Evolutionary conservation across 30 jellyfish, hydroid and myxozoan species (phyloP).

Genomic region (Phacellophora camtschatica): DNA sequence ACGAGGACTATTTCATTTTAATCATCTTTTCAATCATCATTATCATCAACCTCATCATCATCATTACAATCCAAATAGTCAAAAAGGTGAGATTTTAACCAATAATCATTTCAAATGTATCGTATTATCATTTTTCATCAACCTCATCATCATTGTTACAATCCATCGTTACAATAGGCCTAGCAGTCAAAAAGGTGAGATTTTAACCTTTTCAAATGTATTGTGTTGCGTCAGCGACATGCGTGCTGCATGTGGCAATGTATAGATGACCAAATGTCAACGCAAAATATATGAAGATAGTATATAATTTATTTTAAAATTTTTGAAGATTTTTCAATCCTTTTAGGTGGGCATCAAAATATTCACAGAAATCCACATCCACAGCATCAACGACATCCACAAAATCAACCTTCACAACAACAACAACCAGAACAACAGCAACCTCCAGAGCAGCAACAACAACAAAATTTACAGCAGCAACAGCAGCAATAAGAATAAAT

Average conservation of each 20-base stretch:
- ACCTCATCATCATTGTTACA: too few relatives aligned
- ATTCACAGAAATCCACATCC: neutral
- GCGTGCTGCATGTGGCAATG: too few relatives aligned
- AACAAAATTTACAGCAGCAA: neutral
- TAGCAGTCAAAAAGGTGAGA: too few relatives aligned
- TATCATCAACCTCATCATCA: conserved; percentile 54
- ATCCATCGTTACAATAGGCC: too few relatives aligned
- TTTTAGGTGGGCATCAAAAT: neutral
- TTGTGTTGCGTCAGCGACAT: too few relatives aligned
- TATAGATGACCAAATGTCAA: too few relatives aligned
- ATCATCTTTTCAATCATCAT: conserved; percentile 47
- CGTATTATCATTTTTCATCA: too few relatives aligned
- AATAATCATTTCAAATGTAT: too few relatives aligned
- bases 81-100: conserved; percentile 14
- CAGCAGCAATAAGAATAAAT: too few relatives aligned
- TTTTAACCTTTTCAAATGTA: too few relatives aligned
- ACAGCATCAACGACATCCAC: conserved; percentile 11
- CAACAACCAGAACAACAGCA: neutral
- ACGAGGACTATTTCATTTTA: conserved; percentile 45
- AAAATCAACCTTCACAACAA: conserved; percentile 7
- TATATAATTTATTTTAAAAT: neutral
- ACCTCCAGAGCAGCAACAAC: neutral
- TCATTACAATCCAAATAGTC: conserved; percentile 11
- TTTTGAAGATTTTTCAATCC: too few relatives aligned
- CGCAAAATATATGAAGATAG: too few relatives aligned